Conservation (phyloP, 2,113 vertebrate genomes). For the Ariopsis seemanni region DNA sequence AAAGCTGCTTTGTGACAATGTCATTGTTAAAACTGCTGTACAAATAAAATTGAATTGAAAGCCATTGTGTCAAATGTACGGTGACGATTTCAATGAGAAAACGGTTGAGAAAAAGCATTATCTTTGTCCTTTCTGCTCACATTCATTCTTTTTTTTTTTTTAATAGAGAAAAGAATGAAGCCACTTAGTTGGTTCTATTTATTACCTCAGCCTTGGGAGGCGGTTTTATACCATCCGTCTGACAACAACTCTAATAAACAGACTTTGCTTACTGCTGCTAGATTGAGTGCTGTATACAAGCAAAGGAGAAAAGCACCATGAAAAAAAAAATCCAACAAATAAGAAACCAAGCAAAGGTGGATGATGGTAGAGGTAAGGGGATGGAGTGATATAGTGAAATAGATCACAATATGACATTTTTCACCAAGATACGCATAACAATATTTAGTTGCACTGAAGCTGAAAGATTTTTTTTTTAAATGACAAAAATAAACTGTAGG, state of each 20-base stretch:
- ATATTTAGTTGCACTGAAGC: background rate
- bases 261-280: slow-evolving; percentile 3
- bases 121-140: background rate
- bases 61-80: too few species aligned
- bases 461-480: background rate
- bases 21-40: too few species aligned
- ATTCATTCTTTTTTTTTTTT: background rate
- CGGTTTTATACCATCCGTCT: background rate
- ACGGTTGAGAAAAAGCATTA: background rate
- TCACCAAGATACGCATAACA: background rate
- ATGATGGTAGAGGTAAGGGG: background rate
- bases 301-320: background rate
- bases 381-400: background rate
- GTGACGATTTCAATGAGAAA: too few species aligned
- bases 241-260: slow-evolving; percentile 35
- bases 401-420: background rate
- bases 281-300: background rate
- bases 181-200: slow-evolving; percentile 22
- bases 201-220: background rate
- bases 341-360: background rate
- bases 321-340: background rate
- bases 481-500: background rate
- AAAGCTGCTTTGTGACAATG: too few species aligned
- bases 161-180: background rate
- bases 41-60: too few species aligned